Conservation (phyloP, 2,797 vertebrate species). For the Falco peregrinus region DNA sequence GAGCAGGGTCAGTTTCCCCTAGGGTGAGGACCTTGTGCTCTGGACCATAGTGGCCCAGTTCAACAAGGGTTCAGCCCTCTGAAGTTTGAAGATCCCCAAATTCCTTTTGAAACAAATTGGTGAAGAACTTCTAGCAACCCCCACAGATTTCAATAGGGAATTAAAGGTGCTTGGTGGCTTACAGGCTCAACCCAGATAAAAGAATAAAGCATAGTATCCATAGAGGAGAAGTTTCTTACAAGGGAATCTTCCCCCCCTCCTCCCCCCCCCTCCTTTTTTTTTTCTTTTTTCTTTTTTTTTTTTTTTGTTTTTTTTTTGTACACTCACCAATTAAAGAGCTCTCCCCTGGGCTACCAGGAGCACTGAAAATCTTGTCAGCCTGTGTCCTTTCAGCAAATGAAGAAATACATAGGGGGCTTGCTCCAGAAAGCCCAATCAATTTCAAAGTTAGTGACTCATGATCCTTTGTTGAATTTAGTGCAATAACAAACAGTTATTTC, state of each 20-base stretch:
- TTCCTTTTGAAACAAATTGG: background rate
- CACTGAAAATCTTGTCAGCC: background rate
- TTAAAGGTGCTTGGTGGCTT: background rate
- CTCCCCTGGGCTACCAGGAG: background rate
- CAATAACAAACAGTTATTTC: constrained; percentile 17
- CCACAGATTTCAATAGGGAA: background rate
- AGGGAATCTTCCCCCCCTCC: background rate
- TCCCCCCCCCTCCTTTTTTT: background rate
- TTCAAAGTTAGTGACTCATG: background rate
- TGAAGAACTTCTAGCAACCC: background rate
- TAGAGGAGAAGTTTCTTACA: background rate
- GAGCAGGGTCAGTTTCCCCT: background rate
- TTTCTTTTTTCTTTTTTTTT: background rate
- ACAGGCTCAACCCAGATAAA: constrained; percentile 1
- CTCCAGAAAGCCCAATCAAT: constrained; percentile 18
- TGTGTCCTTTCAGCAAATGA: background rate
- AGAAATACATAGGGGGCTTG: background rate
- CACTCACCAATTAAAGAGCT: background rate
- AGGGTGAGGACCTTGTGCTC: background rate
- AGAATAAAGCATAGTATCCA: background rate
- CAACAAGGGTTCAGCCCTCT: background rate
- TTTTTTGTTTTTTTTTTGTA: background rate
- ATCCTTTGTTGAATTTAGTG: constrained; percentile 11
- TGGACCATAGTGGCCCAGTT: background rate
- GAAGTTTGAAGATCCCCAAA: background rate